Base-by-base conservation (phyloP, 64 coral and sea anemone species). In the Stichodactyla helianthus region DNA sequence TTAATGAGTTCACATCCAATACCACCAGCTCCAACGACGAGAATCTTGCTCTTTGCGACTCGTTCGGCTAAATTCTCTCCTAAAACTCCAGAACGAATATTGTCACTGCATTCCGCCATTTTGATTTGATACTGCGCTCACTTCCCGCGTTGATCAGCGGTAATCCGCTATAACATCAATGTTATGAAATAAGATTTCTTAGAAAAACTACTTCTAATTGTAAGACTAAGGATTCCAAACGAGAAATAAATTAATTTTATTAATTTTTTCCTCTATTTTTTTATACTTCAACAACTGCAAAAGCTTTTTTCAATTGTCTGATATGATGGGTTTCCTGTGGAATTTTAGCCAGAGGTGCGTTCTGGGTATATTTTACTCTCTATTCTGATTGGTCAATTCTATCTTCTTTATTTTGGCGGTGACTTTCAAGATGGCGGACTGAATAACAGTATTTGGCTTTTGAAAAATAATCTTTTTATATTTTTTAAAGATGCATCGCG, bases 1-100 rank as follows among this genome's bases (percentile, higher is more conserved):
- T 99, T 99, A 9, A 99, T 54, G 59, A 99, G 90, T 62, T 99
- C 97, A 90, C 97, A 99, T 16, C 97, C 97, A 84, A 99, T 99
- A 10, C 97, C 97, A 85, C 97, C 97, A 67, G 97, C 97, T 86
- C 97, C 97, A 90, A 99, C 97, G 1, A 99, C 93, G 23, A 99
- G 82, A 64, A 99, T 86, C 52, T 86, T 89, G 20, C 87, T 82
- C 59, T 92, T 95, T 62, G 35, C 74, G 28, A 99, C 90, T 56
- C 57, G 87, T 55, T 91, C 76, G 52, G 93, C 88, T 68, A 99
- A 93, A 93, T 86, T 50, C 57, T 12, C 82, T 8, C 93, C 97
- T 22, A 99, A 93, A 92, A 88, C 78, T 79, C 86, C 83, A 53
- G 20, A 57, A 62, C 86, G 87, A 25, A 93, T 62, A 52, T 25